phyloP scores from a whole-genome alignment of 2,888 invertebrate genomes.

The Opisthograptis luteolata region DNA sequence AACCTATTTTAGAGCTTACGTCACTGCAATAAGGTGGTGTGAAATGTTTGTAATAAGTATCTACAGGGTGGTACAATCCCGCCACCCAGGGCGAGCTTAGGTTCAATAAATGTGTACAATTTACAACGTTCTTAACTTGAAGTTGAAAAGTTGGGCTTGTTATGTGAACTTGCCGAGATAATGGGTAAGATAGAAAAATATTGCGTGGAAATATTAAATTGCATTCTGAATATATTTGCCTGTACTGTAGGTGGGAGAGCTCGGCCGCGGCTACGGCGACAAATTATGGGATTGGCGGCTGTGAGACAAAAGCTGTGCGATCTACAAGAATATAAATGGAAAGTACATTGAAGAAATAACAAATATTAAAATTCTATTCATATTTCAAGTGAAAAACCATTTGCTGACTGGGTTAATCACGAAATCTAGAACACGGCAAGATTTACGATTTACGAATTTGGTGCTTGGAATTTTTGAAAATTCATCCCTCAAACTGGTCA shows the following conservation, averaged over 20 bases:
- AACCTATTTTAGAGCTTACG: slow-evolving; percentile 10
- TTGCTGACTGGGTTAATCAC: too few relatives aligned
- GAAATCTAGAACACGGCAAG: too few relatives aligned
- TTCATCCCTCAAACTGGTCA: too few relatives aligned
- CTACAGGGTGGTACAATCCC: slow-evolving; percentile 28
- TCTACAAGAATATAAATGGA: neutral
- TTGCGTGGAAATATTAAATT: slow-evolving; percentile 38
- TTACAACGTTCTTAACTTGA: slow-evolving; percentile 74
- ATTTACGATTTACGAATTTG: too few relatives aligned
- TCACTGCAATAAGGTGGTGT: slow-evolving; percentile 12
- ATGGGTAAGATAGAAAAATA: slow-evolving; percentile 40
- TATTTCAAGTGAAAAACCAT: too few relatives aligned
- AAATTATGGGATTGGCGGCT: slow-evolving; percentile 5
- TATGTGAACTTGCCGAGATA: slow-evolving; percentile 50
- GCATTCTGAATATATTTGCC: slow-evolving; percentile 31
- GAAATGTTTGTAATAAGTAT: slow-evolving; percentile 4
- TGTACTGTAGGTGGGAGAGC: slow-evolving; percentile 7
- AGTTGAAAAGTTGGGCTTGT: slow-evolving; percentile 74
- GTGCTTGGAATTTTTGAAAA: too few relatives aligned
- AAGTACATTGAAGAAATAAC: too few relatives aligned
- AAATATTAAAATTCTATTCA: too few relatives aligned
- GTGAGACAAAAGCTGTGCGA: slow-evolving; percentile 12
- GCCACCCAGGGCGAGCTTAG: slow-evolving; percentile 74
- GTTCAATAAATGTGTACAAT: slow-evolving; percentile 76
- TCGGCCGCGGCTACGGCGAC: neutral